Evolutionary conservation across 2,797 vertebrate species (phyloP), one percentile per base, ranked within the genome.

Genomic region (Lepus townsendii): DNA sequence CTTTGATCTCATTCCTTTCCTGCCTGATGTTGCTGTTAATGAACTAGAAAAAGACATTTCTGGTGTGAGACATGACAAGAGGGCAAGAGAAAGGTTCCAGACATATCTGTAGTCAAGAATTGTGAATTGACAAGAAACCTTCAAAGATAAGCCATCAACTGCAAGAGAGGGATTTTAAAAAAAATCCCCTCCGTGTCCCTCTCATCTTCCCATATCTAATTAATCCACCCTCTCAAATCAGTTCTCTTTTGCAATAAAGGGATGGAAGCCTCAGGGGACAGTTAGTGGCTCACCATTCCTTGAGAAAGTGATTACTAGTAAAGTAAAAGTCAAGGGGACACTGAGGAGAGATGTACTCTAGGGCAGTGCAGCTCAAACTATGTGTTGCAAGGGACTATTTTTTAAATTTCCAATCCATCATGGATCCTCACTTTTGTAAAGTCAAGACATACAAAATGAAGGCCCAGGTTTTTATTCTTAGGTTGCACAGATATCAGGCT

Each of bases 381-480:
- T 52, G 63, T 78, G n/a, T 86, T 65, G 69, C 8, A 22, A 95
- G 78, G 57, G 72, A 68, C 32, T 68, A 20, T 3, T 54, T 88
- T 89, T 71, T 16, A 20, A 35, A 63, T 76, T 84, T 73, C 26
- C 42, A 90, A 17, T 75, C 54, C n/a, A 73, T 89, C 80, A 32
- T 30, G 32, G 57, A 62, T 77, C 27, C 32, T 72, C 22, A 38
- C 27, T 93, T 91, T 77, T 65, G 27, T 75, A 89, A 95, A 93
- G 89, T 73, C 52, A 87, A 68, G 14, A 54, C 54, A 42, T 38
- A 42, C 7, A 66, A 88, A 73, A n/a, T 62, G 35, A 47, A 88
- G 77, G 47, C 24, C 16, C 24, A 42, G 66, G 12, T 57, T 35
- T 69, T 68, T 73, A 50, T 38, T 72, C 73, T 90, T 91, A 78